Conservation (phyloP, 1,140 invertebrate genomes). For the Papilio helenus region DNA sequence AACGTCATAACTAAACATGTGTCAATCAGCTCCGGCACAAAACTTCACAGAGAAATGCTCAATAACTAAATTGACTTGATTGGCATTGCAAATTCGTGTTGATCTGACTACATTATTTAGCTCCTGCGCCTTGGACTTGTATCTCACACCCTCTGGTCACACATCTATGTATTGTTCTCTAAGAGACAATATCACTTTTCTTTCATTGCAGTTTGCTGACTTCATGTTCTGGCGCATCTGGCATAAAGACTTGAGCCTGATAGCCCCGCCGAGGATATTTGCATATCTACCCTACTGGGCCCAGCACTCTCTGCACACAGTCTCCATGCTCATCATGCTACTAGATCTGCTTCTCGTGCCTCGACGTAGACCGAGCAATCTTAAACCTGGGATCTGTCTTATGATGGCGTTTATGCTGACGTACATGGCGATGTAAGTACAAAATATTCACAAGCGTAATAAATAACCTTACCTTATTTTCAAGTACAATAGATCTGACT, state of each 20-base stretch:
- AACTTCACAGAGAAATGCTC: too few species aligned
- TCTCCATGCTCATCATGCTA: conserved; percentile 49
- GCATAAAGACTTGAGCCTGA: conserved; percentile 45
- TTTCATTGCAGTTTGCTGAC: conserved; percentile 54
- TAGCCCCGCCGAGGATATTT: conserved; percentile 53
- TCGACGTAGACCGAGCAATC: conserved; percentile 46
- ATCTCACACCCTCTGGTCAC: too few species aligned
- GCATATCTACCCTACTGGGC: conserved; percentile 53
- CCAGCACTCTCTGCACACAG: conserved; percentile 57
- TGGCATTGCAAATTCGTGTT: too few species aligned
- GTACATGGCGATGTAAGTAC: conserved; percentile 54
- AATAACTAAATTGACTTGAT: too few species aligned
- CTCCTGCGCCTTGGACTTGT: too few species aligned
- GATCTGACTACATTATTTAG: too few species aligned
- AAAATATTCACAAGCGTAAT: neutral
- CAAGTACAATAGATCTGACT: too few species aligned
- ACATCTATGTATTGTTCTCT: too few species aligned
- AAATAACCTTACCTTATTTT: too few species aligned
- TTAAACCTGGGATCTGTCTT: conserved; percentile 35
- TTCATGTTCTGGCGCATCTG: conserved; percentile 55
- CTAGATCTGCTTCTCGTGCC: conserved; percentile 55
- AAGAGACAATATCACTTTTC: neutral
- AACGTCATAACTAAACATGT: too few species aligned
- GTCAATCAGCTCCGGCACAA: too few species aligned
- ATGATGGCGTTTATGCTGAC: conserved; percentile 45